Percentiles rank a stretch among this genome's conserved stretches.
phyloP scores from a whole-genome alignment of 2,113 vertebrate genomes.

The Genyomyrus donnyi region DNA sequence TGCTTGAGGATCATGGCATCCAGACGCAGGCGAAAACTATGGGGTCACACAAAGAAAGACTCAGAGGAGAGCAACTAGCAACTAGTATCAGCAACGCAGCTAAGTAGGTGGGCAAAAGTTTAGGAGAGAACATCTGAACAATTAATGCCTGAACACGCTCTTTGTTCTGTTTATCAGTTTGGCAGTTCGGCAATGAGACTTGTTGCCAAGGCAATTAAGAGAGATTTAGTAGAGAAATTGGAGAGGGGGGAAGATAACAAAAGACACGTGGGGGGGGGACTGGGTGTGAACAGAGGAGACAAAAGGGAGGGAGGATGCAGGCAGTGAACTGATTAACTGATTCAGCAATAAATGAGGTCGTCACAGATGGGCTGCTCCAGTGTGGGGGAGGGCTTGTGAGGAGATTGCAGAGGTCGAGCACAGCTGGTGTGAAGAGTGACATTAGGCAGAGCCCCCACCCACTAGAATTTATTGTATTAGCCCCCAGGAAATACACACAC shows the following conservation, averaged over 20 bases:
- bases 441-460: not conserved
- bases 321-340: constrained; percentile 2
- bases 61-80: constrained; percentile 17
- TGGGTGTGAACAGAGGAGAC: not conserved
- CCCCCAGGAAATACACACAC: not conserved
- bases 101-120: not conserved
- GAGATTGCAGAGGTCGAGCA: not conserved
- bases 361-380: not conserved
- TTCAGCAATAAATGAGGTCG: not conserved
- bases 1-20: constrained; percentile 70
- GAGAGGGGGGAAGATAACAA: constrained; percentile 13
- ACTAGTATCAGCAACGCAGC: not conserved
- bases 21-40: constrained; percentile 63
- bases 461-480: not conserved
- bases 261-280: not conserved
- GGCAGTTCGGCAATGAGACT: not conserved
- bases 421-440: constrained; percentile 2
- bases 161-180: not conserved
- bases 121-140: not conserved
- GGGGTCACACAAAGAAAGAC: constrained; percentile 17
- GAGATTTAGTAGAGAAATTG: not conserved
- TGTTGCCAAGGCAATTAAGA: not conserved
- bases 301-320: not conserved
- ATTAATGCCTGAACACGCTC: not conserved
- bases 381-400: constrained; percentile 14